Base-by-base conservation (phyloP, 1,140 invertebrate species). In the Zaprionus tsacasi region DNA sequence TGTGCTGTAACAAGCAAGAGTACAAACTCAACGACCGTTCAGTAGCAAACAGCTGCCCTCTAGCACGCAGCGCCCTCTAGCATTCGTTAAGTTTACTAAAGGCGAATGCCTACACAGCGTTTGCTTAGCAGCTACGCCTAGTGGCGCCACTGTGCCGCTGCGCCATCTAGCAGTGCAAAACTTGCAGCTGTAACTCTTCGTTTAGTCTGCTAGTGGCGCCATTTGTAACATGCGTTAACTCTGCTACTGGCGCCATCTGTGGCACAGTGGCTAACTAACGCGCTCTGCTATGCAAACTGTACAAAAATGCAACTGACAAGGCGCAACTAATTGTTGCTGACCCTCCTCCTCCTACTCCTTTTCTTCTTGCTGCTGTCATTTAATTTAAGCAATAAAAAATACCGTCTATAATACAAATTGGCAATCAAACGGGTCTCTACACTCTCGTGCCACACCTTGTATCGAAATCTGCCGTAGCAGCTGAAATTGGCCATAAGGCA, bases 281-380 rank as follows among this genome's bases (percentile, higher is more conserved):
- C 10, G 4, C 33, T 35, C 2, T 27, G 25, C 15, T 38, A 17
- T 38, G 4, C 36, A 50, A 38, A 21, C n/a, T 33, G 48, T 73
- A 56, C 67, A 35, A 68, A 55, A 68, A 55, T 68, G 64, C 64
- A 68, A n/a, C 30, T 38, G 64, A n/a, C 50, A 50, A 43, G 57
- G 66, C 71, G 71, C 71, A 63, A 74, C 66, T 45, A 74, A 74
- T 74, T 74, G 43, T 48, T 52, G 50, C 33, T 48, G 4, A 1
- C 40, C n/a, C 40, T 48, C 8, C 17, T 48, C n/a, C n/a, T 48
- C 8, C 17, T 50, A 6, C 6, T 45, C 11, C 30, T 40, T 48
- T 38, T 15, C 0, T 50, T 50, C 11, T 50, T 50, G 45, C 6
- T 50, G 17, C 17, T 50, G 11, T 50, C 15, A 21, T 3, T 48